These are phyloP conservation scores for Lasioglossum lativentre DNA, from an alignment of 2,888 invertebrate genomes.

Conservation along the genomic window DNA sequence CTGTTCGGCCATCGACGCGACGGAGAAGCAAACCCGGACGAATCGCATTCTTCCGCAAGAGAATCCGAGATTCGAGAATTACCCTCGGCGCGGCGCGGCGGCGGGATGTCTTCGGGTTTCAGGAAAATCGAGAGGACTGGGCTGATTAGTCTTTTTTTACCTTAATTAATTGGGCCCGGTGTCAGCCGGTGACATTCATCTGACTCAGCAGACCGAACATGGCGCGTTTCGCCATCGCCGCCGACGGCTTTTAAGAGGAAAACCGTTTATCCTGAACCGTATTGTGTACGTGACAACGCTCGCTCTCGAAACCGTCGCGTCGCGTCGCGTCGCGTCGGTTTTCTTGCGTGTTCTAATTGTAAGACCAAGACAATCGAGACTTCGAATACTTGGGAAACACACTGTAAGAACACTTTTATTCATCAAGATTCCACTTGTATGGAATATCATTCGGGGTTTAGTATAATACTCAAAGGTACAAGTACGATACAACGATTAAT, in stretches of 20 bases:
- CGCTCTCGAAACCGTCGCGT: not conserved
- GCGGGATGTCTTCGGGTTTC: conserved; percentile 40
- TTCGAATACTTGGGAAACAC: not conserved
- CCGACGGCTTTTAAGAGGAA: conserved; percentile 8
- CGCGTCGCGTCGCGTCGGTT: too few species aligned
- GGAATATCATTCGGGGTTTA: too few species aligned
- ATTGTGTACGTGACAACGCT: not conserved
- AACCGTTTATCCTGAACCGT: not conserved
- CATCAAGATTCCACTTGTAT: not conserved
- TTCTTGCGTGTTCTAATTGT: not conserved
- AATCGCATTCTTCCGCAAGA: conserved; percentile 42
- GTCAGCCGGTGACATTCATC: conserved; percentile 31
- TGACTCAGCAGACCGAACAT: conserved; percentile 17
- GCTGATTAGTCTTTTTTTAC: conserved; percentile 34
- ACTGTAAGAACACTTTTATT: not conserved
- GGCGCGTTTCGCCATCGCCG: conserved; percentile 1
- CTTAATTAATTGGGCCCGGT: conserved; percentile 36
- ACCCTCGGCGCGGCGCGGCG: too few species aligned
- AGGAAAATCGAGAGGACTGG: conserved; percentile 28
- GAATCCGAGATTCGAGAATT: conserved; percentile 32
- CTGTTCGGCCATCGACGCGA: conserved; percentile 10
- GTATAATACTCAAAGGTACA: too few species aligned
- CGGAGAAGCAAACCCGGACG: conserved; percentile 5
- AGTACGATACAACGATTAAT: too few species aligned
- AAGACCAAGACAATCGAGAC: not conserved